These are phyloP conservation scores for Microtus pennsylvanicus DNA, from an alignment of 2,113 vertebrate genomes.

Conservation along the genomic window DNA sequence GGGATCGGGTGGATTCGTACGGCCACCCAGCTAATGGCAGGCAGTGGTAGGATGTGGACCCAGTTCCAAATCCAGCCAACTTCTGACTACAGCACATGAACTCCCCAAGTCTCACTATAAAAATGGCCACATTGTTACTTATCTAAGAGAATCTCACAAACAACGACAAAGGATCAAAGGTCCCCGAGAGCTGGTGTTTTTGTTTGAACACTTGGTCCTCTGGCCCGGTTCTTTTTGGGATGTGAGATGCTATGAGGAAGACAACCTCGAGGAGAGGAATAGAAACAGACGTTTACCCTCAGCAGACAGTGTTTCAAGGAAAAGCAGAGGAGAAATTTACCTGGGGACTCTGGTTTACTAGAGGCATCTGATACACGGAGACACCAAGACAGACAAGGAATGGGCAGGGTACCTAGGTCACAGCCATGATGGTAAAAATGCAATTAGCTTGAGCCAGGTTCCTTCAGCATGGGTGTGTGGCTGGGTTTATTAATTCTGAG, in stretches of 20 bases:
- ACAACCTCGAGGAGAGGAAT: not conserved
- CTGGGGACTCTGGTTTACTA: not conserved
- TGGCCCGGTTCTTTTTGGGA: not conserved
- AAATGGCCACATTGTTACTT: not conserved
- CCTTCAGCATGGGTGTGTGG: not conserved
- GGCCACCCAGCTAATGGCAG: not conserved
- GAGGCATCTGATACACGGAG: not conserved
- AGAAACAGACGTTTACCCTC: not conserved
- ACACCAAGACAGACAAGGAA: not conserved
- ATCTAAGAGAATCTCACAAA: not conserved
- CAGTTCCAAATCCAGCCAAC: not conserved
- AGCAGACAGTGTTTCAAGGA: not conserved
- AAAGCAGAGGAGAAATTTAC: conserved; percentile 15
- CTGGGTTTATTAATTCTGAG: conserved; percentile 46
- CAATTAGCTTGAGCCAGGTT: conserved; percentile 50
- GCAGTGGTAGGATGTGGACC: not conserved
- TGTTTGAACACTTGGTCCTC: not conserved
- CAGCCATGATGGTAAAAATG: conserved; percentile 61
- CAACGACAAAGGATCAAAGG: not conserved
- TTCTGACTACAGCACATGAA: not conserved
- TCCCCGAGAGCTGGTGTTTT: conserved; percentile 8
- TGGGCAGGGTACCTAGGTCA: conserved; percentile 18
- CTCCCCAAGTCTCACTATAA: not conserved
- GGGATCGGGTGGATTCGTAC: not conserved
- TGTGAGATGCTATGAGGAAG: not conserved